A percentile compares a stretch with the other conserved stretches of the same genome.
phyloP scores from a whole-genome alignment of 2,113 vertebrate species.

The Lepus europaeus region DNA sequence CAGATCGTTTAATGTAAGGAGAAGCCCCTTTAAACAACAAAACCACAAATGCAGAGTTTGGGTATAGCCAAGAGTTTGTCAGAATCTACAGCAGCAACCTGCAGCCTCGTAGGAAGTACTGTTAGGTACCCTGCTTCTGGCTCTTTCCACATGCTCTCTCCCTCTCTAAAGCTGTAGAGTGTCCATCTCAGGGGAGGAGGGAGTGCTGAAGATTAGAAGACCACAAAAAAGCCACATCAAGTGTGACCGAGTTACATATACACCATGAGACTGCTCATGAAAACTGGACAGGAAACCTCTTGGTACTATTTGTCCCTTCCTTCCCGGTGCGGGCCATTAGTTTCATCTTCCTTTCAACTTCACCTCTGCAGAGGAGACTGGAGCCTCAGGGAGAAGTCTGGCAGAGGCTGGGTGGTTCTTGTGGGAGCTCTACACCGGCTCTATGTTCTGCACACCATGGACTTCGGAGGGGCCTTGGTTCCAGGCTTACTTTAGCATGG shows the following conservation, averaged over 20 bases:
- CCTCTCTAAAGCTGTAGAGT: constrained; percentile 42
- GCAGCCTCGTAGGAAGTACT: background rate
- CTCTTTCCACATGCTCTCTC: background rate
- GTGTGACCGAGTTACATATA: constrained; percentile 47
- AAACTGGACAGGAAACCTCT: constrained; percentile 78
- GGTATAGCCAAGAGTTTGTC: background rate
- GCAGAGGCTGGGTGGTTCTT: constrained; percentile 11
- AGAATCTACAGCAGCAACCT: constrained; percentile 6
- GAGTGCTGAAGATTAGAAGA: constrained; percentile 68
- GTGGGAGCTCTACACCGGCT: background rate
- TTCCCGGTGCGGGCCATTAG: constrained; percentile 74
- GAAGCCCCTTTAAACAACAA: background rate
- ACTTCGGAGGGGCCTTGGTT: constrained; percentile 68
- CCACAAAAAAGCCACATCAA: constrained; percentile 81
- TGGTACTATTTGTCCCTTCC: constrained; percentile 56
- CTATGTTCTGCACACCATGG: constrained; percentile 8
- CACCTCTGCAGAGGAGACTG: no score
- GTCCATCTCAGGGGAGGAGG: constrained; percentile 68
- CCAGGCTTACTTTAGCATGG: constrained; percentile 69
- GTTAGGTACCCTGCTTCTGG: background rate
- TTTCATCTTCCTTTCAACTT: constrained; percentile 65
- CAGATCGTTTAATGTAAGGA: background rate
- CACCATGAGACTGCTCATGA: constrained; percentile 64
- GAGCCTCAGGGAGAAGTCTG: background rate
- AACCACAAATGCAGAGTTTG: constrained; percentile 20